phyloP scores from a whole-genome alignment of 2,797 vertebrate species.

The Pantherophis vulpinus region DNA sequence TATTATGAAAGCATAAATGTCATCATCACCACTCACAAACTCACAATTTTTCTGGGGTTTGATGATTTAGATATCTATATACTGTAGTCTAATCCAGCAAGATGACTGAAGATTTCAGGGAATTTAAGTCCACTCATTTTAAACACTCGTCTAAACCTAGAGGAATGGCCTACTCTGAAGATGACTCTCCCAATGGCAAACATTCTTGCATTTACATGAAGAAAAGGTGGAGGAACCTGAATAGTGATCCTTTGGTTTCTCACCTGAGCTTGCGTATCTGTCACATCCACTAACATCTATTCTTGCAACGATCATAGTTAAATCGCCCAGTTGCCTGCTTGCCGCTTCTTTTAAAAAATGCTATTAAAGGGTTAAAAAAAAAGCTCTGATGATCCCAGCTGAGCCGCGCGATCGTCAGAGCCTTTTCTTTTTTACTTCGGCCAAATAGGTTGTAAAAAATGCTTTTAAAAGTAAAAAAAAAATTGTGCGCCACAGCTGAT shows the following conservation, averaged over 20 bases:
- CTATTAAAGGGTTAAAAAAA: too few species aligned
- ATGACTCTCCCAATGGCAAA: not conserved
- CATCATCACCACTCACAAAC: not conserved
- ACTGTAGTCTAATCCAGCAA: not conserved
- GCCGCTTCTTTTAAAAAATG: too few species aligned
- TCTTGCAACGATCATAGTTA: not conserved
- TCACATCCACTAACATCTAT: not conserved
- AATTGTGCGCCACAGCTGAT: too few species aligned
- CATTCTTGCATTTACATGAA: not conserved
- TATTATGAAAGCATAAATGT: not conserved
- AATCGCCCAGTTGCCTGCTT: too few species aligned
- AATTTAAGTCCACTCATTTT: too few species aligned
- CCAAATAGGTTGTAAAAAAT: too few species aligned
- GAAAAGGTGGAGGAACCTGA: not conserved
- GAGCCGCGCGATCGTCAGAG: too few species aligned
- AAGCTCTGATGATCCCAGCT: too few species aligned
- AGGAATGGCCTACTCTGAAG: not conserved
- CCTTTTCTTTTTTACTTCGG: too few species aligned
- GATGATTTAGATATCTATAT: not conserved
- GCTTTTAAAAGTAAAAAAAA: too few species aligned
- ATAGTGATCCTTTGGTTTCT: not conserved
- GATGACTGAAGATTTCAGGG: not conserved
- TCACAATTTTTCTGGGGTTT: not conserved
- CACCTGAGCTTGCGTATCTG: not conserved
- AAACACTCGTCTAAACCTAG: not conserved